Evolutionary conservation across 1,140 invertebrate genomes (phyloP), one percentile per base, ranked within the genome.

Genomic region (Arctopsyche grandis): DNA sequence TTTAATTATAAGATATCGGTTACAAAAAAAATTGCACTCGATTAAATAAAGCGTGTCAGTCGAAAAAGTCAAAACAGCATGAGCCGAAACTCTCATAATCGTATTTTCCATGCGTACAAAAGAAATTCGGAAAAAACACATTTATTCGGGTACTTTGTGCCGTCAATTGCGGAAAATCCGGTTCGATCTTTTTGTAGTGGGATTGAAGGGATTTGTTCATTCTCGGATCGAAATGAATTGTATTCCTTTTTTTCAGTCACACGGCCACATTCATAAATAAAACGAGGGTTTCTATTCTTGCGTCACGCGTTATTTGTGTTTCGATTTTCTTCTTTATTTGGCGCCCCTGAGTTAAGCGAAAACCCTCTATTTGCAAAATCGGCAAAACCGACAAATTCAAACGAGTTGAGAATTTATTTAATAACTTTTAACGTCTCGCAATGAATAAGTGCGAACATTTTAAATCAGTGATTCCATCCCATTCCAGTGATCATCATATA

Each of bases 161-260:
- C 19, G 63, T 22, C 63, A 26, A 66, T 66, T 10, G 63, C 21
- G 63, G 21, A 66, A 38, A 66, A 66, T 66, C 63, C 63, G 22
- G 22, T 66, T 66, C 19, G 63, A 66, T 66, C 63, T 22, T 66
- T 66, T 66, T 66, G 63, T 66, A 24, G 63, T 22, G 9, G 63
- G 63, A 66, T 66, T 66, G 63, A 66, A 66, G n/a, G 63, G 63
- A 66, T 66, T 66, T 66, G 63, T 66, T 66, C 63, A 66, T 66
- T 66, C 24, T 66, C 63, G 21, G 63, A 66, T 66, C 63, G 63
- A 66, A 66, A 66, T 66, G 63, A 66, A 66, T 66, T 66, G 63
- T 24, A 19, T 26, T 22, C 22, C 48, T 66, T 22, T 66, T n/a
- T 66, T 29, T 10, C 5, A 66, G 63, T 66, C 63, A 66, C 24